Conservation (phyloP, 2,797 vertebrate species). For the Muraenolepis orangiensis region DNA sequence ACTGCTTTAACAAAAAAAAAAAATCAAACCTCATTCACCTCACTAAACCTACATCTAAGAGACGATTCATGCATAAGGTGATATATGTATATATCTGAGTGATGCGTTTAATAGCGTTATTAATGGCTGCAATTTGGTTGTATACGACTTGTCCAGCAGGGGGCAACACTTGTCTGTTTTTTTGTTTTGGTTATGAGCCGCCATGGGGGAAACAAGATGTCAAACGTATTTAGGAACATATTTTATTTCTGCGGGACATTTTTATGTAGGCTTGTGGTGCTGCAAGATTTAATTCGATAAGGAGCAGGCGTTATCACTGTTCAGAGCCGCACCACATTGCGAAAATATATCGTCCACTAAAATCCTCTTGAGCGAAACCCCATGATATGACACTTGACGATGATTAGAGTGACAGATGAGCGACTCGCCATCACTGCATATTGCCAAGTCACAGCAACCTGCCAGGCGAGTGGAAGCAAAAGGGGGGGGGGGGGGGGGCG, state of each 20-base stretch:
- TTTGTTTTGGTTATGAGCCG: conserved; percentile 15
- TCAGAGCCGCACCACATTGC: conserved; percentile 27
- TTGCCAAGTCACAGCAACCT: conserved; percentile 42
- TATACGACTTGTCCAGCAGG: conserved; percentile 53
- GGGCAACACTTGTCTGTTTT: conserved; percentile 59
- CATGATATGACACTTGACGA: conserved; percentile 63
- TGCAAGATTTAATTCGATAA: conserved; percentile 49
- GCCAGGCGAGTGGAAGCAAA: background rate
- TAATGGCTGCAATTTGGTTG: background rate
- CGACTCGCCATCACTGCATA: conserved; percentile 55
- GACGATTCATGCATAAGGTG: background rate
- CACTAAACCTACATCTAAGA: background rate
- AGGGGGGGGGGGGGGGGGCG: conserved; percentile 24
- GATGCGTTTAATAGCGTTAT: background rate
- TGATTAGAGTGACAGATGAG: conserved; percentile 66
- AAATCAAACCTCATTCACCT: background rate
- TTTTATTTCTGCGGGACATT: conserved; percentile 56
- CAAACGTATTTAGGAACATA: conserved; percentile 58
- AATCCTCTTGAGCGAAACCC: conserved; percentile 49
- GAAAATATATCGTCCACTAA: conserved; percentile 29
- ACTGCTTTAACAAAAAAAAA: background rate
- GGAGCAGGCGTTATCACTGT: conserved; percentile 48
- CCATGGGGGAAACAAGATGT: conserved; percentile 47
- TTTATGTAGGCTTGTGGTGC: conserved; percentile 42
- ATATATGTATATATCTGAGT: background rate